Evolutionary conservation across 2,888 invertebrate genomes (phyloP).

Genomic region (Drosophila multiciliata): DNA sequence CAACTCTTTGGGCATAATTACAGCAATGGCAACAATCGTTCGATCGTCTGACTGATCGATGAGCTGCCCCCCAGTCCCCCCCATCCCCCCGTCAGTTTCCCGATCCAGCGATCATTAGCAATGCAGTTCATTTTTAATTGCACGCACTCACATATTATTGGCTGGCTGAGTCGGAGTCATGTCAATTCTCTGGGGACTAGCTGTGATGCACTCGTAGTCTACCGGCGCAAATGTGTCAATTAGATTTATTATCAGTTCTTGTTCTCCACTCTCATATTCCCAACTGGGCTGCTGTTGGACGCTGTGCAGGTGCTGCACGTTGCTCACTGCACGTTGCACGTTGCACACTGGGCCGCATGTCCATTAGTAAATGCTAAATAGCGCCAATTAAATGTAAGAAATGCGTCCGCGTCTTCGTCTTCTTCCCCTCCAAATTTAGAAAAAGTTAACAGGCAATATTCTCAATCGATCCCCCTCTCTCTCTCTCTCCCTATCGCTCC

Average conservation of each 20-base stretch:
- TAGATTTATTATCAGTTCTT: conserved; percentile 84
- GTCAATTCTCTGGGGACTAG: conserved; percentile 60
- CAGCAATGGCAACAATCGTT: conserved; percentile 50
- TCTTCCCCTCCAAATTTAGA: conserved; percentile 31
- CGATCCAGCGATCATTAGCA: conserved; percentile 58
- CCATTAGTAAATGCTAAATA: conserved; percentile 79
- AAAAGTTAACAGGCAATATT: neutral
- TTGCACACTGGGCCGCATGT: conserved; percentile 68
- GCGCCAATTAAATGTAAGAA: conserved; percentile 75
- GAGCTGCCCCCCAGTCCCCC: conserved; percentile 7
- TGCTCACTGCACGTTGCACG: neutral
- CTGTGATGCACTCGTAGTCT: conserved; percentile 40
- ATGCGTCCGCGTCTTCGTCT: conserved; percentile 51
- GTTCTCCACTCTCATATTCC: conserved; percentile 47
- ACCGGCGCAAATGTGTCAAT: conserved; percentile 84
- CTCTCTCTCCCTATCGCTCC: neutral
- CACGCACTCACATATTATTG: conserved; percentile 69
- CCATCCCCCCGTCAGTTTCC: neutral
- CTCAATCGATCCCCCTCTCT: neutral
- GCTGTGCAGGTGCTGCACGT: conserved; percentile 61
- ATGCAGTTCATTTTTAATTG: conserved; percentile 70
- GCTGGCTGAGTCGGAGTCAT: conserved; percentile 46
- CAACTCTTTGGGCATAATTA: conserved; percentile 74
- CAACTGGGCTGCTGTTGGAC: conserved; percentile 41
- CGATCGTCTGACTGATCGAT: conserved; percentile 46